Base-by-base conservation (phyloP, 1,140 invertebrate species). In the Drosophila dunni region DNA sequence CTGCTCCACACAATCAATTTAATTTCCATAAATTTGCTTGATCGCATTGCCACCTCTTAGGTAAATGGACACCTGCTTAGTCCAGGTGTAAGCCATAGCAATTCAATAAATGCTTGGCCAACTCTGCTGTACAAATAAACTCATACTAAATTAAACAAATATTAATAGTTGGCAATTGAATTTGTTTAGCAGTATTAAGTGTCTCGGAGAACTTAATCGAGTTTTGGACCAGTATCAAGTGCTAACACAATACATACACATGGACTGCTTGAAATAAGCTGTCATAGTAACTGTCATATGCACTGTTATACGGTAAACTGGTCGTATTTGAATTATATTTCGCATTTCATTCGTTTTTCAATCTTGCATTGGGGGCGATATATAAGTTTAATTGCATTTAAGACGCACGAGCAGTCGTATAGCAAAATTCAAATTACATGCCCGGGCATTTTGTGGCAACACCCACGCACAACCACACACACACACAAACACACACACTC, bases 371-470 rank as follows among this genome's bases (percentile, higher is more conserved):
- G 34, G 6, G 8, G 11, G 24, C 44, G 44, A 42, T 57, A 50
- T 9, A 50, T 60, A 53, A 29, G 60, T 67, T 60, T 60, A 24
- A 73, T 69, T 74, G 60, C 58, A 71, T 57, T 64, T 33, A 57
- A 46, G 44, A 57, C 9, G 29, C n/a, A 15, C 15, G 5, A 13
- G 20, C n/a, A 13, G 17, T 50, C 48, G 10, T 73, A 50, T 33
- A 29, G 2, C 73, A 70, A 58, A 54, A 72, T 56, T 71, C 61
- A 71, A 66, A 76, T 76, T 65, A 76, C 51, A 65, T 56, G 38
- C 66, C 57, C 24, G 53, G 51, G 4, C 51, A 71, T 65, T 29
- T 71, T 71, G 68, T 57, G 69, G 69, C 62, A 44, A 50, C 62
- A 20, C 38, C 11, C 46, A 48, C 62, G 66, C 36, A 40, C 11